Evolutionary conservation across 2,888 invertebrate species (phyloP).

Genomic region (Ctena decussata): DNA sequence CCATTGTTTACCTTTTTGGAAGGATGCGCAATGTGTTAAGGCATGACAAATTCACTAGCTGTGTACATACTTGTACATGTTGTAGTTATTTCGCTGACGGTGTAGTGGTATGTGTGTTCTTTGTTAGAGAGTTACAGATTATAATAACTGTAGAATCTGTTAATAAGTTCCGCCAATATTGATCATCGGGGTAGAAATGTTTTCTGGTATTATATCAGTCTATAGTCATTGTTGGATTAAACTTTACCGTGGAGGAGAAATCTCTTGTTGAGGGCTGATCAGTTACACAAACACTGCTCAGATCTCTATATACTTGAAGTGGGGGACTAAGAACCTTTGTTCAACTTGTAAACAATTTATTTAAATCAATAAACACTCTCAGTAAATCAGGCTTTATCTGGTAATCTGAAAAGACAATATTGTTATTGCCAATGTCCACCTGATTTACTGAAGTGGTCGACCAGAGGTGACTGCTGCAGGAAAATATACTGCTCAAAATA

Average conservation of each 20-base stretch:
- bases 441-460: not conserved
- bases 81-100: no score
- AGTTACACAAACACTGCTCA: not conserved
- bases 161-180: not conserved
- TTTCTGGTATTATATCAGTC: not conserved
- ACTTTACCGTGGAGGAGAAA: not conserved
- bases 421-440: not conserved
- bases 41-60: no score
- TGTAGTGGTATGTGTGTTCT: not conserved
- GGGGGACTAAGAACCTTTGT: conserved; percentile 7
- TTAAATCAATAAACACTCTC: conserved; percentile 12
- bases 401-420: conserved; percentile 3
- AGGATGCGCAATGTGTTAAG: no score
- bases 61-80: no score
- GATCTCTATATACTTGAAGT: conserved; percentile 6
- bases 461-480: not conserved
- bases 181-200: conserved; percentile 1
- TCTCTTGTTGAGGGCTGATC: not conserved
- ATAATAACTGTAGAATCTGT: not conserved
- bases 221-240: not conserved
- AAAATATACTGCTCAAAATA: not conserved
- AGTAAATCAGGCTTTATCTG: not conserved
- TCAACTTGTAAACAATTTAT: not conserved
- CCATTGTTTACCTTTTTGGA: no score
- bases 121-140: not conserved